phyloP scores from a whole-genome alignment of 2,113 vertebrate genomes.

The Boulengeromyrus knoepffleri region DNA sequence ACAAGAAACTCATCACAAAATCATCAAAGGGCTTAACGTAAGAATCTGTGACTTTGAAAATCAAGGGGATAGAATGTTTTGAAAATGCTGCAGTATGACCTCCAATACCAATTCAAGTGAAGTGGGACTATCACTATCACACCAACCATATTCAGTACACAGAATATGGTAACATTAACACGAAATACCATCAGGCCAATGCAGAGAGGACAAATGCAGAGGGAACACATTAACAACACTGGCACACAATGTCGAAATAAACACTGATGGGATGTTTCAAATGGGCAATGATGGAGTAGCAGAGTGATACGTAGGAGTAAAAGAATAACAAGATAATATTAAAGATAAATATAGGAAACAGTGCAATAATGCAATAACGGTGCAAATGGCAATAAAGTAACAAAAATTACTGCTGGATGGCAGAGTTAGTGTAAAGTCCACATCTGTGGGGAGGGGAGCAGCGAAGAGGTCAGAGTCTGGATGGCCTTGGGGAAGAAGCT shows the following conservation, averaged over 20 bases:
- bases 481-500: not conserved
- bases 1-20: not conserved
- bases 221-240: not conserved
- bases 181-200: not conserved
- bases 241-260: not conserved
- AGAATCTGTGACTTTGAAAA: not conserved
- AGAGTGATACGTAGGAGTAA: not conserved
- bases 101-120: not conserved
- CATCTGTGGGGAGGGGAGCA: not conserved
- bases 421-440: not conserved
- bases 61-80: not conserved
- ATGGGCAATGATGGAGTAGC: not conserved
- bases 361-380: not conserved
- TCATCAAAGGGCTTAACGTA: not conserved
- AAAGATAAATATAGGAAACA: not conserved
- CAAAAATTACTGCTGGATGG: not conserved
- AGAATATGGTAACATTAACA: not conserved
- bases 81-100: not conserved
- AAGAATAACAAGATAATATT: not conserved
- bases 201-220: not conserved
- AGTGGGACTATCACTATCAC: not conserved
- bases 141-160: not conserved
- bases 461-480: not conserved
- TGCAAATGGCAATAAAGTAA: not conserved
- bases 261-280: not conserved